Percentiles rank a stretch among this genome's conserved stretches.
Evolutionary conservation across 35 echinoderm and acorn worm species (phyloP).

Genomic region (Eucidaris tribuloides): DNA sequence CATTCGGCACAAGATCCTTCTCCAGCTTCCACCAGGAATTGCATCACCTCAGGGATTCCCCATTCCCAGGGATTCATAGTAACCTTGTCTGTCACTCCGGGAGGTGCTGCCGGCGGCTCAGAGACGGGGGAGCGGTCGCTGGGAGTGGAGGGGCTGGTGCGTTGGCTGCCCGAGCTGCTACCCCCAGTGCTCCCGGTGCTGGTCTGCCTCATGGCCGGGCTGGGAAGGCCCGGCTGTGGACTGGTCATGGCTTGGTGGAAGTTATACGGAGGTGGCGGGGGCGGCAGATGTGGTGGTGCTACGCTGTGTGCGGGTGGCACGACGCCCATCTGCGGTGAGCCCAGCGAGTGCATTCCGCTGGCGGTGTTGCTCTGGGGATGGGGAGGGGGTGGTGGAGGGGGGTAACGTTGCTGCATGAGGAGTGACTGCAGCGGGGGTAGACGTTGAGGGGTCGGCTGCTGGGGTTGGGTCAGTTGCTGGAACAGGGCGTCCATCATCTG

Average conservation of each 20-base stretch:
- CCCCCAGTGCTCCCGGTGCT: neutral
- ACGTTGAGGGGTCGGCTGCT: neutral
- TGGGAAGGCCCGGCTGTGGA: slow-evolving; percentile 14
- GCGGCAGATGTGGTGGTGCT: slow-evolving; percentile 4
- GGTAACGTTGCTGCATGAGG: slow-evolving; percentile 7
- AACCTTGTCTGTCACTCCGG: neutral
- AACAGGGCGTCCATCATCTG: neutral
- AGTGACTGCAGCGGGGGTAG: slow-evolving; percentile 8
- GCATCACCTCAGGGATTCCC: slow-evolving; percentile 82
- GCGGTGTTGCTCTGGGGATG: neutral
- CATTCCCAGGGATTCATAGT: slow-evolving; percentile 78
- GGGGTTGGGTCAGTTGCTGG: neutral
- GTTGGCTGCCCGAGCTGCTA: slow-evolving; percentile 27
- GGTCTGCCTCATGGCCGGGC: neutral
- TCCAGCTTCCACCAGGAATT: slow-evolving; percentile 87
- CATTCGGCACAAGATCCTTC: slow-evolving; percentile 85
- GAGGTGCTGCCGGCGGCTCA: neutral
- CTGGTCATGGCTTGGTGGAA: slow-evolving; percentile 11
- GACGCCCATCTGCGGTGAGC: neutral
- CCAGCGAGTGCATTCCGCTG: slow-evolving; percentile 27
- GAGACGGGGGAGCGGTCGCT: neutral
- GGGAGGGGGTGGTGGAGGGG: slow-evolving; percentile 33
- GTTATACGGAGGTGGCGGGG: neutral
- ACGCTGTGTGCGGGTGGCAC: neutral
- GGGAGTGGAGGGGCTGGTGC: slow-evolving; percentile 8